phyloP scores from a whole-genome alignment of 2,888 invertebrate species.

The Spisula solida region DNA sequence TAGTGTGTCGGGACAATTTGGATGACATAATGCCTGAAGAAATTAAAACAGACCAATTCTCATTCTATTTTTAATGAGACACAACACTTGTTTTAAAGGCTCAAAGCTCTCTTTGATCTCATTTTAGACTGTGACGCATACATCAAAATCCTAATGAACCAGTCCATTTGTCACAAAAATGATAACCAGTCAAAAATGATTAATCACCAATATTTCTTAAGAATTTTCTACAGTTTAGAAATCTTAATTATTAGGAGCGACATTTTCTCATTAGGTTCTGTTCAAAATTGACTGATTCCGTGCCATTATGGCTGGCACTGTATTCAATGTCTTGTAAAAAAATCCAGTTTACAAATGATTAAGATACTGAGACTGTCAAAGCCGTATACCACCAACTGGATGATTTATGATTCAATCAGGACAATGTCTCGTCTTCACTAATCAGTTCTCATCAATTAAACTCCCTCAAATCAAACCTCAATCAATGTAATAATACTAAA shows the following conservation, averaged over 20 bases:
- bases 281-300: constrained; percentile 17
- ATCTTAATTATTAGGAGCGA: constrained; percentile 26
- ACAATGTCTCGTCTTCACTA: background rate
- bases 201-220: constrained; percentile 26
- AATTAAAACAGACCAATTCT: constrained; percentile 14
- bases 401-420: constrained; percentile 35
- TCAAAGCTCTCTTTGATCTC: constrained; percentile 13
- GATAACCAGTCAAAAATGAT: constrained; percentile 32
- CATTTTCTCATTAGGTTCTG: constrained; percentile 36
- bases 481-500: constrained; percentile 26
- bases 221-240: constrained; percentile 19
- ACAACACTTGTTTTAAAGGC: background rate
- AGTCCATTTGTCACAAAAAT: constrained; percentile 39
- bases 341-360: constrained; percentile 46
- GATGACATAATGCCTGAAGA: constrained; percentile 4
- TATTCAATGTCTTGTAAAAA: constrained; percentile 40
- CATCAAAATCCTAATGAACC: constrained; percentile 41
- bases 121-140: constrained; percentile 30
- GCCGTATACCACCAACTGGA: constrained; percentile 8
- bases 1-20: background rate
- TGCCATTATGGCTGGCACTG: background rate
- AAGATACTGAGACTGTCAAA: constrained; percentile 46
- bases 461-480: constrained; percentile 13
- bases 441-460: constrained; percentile 6
- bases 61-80: constrained; percentile 2